Conservation (phyloP, 1,140 invertebrate species). For the Ceratoteleas bidentatus region DNA sequence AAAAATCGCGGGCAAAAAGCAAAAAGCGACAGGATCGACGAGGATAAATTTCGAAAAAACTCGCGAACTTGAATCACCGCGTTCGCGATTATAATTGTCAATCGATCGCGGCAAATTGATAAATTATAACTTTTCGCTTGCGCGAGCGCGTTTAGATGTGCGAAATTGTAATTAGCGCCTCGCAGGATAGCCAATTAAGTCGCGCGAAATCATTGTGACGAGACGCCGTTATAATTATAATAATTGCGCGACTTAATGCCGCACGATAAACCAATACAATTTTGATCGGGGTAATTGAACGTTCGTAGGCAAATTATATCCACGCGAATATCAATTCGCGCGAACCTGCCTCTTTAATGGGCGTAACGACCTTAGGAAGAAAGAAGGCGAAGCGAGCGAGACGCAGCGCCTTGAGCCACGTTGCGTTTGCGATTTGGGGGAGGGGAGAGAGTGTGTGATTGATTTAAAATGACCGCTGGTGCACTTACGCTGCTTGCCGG, state of each 20-base stretch:
- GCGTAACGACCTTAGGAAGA: conserved; percentile 49
- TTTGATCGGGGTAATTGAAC: conserved; percentile 32
- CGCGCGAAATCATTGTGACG: conserved; percentile 33
- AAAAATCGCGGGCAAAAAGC: conserved; percentile 9
- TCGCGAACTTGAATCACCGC: conserved; percentile 38
- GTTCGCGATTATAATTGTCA: conserved; percentile 39
- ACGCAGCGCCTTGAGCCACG: conserved; percentile 29
- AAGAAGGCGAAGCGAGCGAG: conserved; percentile 22
- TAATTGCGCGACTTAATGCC: conserved; percentile 20
- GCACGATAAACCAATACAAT: conserved; percentile 28
- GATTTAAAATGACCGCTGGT: conserved; percentile 68
- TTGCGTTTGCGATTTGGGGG: conserved; percentile 27
- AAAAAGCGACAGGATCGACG: background rate
- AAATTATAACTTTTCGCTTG: conserved; percentile 26
- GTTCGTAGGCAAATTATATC: conserved; percentile 23
- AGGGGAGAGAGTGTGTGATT: conserved; percentile 49
- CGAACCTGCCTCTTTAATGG: conserved; percentile 49
- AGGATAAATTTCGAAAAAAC: background rate
- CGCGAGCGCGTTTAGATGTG: too few relatives aligned
- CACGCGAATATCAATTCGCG: conserved; percentile 28
- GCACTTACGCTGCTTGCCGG: conserved; percentile 35
- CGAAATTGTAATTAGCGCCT: conserved; percentile 33
- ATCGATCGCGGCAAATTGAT: conserved; percentile 29
- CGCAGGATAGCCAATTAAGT: conserved; percentile 18
- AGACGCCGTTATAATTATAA: conserved; percentile 37